phyloP scores from a whole-genome alignment of 2,113 vertebrate species.

The Xenopus borealis region DNA sequence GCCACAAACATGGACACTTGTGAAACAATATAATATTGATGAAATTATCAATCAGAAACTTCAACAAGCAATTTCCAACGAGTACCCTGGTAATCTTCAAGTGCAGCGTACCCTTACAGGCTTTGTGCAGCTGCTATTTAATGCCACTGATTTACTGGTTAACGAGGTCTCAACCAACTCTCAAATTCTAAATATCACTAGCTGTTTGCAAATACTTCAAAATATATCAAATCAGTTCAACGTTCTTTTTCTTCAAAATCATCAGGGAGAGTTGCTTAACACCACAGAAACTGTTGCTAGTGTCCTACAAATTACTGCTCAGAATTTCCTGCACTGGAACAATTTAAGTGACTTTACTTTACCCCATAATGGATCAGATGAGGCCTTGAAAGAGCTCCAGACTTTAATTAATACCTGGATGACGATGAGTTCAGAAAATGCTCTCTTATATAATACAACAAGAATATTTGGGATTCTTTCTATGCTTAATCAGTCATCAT shows the following conservation, averaged over 20 bases:
- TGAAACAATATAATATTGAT: conserved; percentile 8
- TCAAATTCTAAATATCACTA: not conserved
- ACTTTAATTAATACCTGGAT: not conserved
- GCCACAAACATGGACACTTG: not conserved
- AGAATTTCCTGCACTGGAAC: not conserved
- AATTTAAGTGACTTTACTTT: not conserved
- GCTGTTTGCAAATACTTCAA: not conserved
- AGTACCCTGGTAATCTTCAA: not conserved
- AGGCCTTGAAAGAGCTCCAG: conserved; percentile 15
- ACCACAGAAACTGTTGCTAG: not conserved
- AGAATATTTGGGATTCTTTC: not conserved
- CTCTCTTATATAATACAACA: not conserved
- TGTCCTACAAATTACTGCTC: not conserved
- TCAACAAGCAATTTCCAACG: not conserved
- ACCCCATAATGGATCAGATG: conserved; percentile 1
- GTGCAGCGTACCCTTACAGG: conserved; percentile 1
- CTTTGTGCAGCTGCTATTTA: conserved; percentile 1
- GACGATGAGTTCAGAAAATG: not conserved
- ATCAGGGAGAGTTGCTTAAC: not conserved
- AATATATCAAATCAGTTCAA: conserved; percentile 7
- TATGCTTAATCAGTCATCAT: conserved; percentile 14
- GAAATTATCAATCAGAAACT: conserved; percentile 2
- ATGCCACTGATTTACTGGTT: conserved; percentile 7
- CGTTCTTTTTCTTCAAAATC: not conserved
- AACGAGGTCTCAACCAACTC: not conserved